Evolutionary conservation across 2,113 vertebrate species (phyloP).

Genomic region (Pelecanus crispus): DNA sequence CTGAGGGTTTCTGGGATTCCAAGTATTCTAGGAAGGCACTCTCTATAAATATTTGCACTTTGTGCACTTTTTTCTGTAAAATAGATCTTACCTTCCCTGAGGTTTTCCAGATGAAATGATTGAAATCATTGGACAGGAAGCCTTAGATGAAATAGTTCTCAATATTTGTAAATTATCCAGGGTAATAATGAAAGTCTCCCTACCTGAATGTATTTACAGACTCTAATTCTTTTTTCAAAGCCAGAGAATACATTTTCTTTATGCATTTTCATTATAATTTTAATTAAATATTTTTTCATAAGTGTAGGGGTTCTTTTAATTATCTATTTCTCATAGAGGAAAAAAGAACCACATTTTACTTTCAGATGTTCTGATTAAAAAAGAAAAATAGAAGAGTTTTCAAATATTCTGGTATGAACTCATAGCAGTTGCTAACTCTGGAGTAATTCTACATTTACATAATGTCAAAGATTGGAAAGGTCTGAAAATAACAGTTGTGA

Average conservation of each 20-base stretch:
- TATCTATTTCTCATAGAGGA: neutral
- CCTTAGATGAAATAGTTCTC: neutral
- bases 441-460: neutral
- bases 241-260: neutral
- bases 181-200: neutral
- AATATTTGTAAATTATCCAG: conserved; percentile 6
- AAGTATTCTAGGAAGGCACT: neutral
- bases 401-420: neutral
- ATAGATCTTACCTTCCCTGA: neutral
- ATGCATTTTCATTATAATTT: conserved; percentile 8
- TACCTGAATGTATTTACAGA: neutral
- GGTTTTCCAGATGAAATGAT: neutral
- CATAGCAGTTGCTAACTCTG: neutral
- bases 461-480: neutral
- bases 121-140: neutral
- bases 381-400: neutral
- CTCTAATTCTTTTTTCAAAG: neutral
- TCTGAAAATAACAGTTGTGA: neutral
- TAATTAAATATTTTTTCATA: conserved; percentile 19
- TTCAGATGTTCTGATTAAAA: neutral
- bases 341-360: neutral
- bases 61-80: neutral
- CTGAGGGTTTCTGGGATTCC: neutral
- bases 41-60: neutral
- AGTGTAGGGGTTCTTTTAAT: neutral